phyloP scores from a whole-genome alignment of 2,888 invertebrate genomes.

The Apoda limacodes region DNA sequence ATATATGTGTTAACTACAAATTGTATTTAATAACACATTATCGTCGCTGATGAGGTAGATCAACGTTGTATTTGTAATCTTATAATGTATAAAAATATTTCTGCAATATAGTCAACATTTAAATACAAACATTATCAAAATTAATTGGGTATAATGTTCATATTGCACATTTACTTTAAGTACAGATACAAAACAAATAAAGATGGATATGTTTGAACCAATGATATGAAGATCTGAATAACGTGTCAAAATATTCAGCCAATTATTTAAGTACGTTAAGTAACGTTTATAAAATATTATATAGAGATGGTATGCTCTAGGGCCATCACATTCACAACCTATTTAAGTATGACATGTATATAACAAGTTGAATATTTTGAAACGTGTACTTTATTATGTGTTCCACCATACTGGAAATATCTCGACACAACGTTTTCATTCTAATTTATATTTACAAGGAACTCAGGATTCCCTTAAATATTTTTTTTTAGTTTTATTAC shows the following conservation, averaged over 20 bases:
- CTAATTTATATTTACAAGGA: constrained; percentile 46
- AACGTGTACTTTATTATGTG: constrained; percentile 43
- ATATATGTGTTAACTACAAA: no score
- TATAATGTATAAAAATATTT: constrained; percentile 67
- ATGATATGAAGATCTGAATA: constrained; percentile 29
- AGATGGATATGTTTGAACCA: no score
- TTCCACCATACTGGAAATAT: constrained; percentile 33
- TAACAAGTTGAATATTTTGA: constrained; percentile 29
- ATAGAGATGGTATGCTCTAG: no score
- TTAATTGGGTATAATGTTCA: constrained; percentile 52
- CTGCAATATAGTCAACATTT: constrained; percentile 65
- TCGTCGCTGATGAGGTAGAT: constrained; percentile 62
- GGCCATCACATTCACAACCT: no score
- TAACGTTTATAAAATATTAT: no score
- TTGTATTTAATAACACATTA: no score
- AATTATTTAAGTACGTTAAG: constrained; percentile 17
- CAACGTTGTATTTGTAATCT: constrained; percentile 49
- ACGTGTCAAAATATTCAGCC: constrained; percentile 26
- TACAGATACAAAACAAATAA: constrained; percentile 29
- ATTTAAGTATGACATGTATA: constrained; percentile 17
- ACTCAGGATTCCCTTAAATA: constrained; percentile 32
- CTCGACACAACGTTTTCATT: constrained; percentile 26
- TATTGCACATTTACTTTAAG: constrained; percentile 51
- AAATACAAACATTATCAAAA: constrained; percentile 67
- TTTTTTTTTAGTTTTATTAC: constrained; percentile 29